Conservation (phyloP, 2,888 invertebrate species). For the Cheilosia variabilis region DNA sequence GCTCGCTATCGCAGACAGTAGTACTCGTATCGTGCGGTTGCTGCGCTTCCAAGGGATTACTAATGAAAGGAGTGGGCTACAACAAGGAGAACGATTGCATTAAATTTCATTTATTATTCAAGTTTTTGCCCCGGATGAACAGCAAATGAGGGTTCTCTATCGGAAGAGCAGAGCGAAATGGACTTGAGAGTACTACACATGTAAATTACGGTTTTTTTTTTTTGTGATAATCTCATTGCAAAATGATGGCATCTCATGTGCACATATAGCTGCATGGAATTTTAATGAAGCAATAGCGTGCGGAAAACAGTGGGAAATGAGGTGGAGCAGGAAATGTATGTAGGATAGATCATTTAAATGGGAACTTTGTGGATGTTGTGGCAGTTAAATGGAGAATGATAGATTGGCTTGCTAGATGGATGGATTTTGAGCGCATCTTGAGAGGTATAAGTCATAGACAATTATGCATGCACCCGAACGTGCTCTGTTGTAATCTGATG, state of each 20-base stretch:
- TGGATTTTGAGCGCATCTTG: not conserved
- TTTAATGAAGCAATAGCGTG: slow-evolving; percentile 49
- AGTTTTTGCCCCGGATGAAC: slow-evolving; percentile 17
- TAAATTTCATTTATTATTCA: slow-evolving; percentile 56
- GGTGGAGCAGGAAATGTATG: not conserved
- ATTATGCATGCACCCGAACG: no score
- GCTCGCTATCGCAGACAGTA: not conserved
- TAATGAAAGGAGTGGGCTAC: not conserved
- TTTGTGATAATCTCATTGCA: slow-evolving; percentile 37
- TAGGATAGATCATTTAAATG: not conserved
- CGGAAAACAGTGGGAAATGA: slow-evolving; percentile 4
- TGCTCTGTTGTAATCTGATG: no score
- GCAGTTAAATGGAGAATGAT: not conserved
- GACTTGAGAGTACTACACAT: not conserved
- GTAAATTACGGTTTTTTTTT: not conserved
- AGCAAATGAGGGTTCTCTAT: slow-evolving; percentile 22
- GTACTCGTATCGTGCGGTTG: not conserved
- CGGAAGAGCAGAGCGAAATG: slow-evolving; percentile 13
- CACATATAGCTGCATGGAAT: slow-evolving; percentile 44
- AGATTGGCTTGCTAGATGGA: not conserved
- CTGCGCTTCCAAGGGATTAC: not conserved
- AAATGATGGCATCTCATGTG: slow-evolving; percentile 50
- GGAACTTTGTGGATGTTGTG: not conserved
- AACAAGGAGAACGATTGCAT: slow-evolving; percentile 48
- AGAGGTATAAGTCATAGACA: no score